Evolutionary conservation across 1,140 invertebrate genomes (phyloP).

Genomic region (Paralvinella palmiformis): DNA sequence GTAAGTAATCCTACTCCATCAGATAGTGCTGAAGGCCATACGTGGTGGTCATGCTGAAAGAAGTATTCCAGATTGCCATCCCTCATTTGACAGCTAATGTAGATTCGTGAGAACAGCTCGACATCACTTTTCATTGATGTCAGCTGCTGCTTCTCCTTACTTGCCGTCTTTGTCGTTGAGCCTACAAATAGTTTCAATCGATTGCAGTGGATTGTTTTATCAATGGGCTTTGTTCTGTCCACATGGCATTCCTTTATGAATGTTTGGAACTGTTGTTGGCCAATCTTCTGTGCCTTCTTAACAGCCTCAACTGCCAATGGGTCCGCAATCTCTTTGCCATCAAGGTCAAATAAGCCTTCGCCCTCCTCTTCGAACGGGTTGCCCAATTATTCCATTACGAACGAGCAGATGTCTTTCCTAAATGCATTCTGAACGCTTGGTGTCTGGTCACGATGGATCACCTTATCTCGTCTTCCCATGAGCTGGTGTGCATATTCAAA

Average conservation of each 20-base stretch:
- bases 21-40: too few species aligned
- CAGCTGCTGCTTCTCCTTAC: too few species aligned
- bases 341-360: neutral
- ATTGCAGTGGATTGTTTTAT: too few species aligned
- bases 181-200: too few species aligned
- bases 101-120: too few species aligned
- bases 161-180: too few species aligned
- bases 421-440: neutral
- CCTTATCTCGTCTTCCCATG: neutral
- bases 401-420: neutral
- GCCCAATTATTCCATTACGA: neutral
- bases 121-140: too few species aligned
- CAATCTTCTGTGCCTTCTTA: neutral
- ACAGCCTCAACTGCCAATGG: neutral
- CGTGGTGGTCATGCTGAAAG: too few species aligned
- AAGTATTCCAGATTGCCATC: too few species aligned
- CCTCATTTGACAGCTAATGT: too few species aligned
- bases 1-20: too few species aligned
- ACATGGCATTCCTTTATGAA: neutral
- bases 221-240: conserved; percentile 3
- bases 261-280: neutral
- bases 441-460: neutral
- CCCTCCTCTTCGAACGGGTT: neutral
- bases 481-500: neutral
- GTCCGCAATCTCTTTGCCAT: neutral